These are phyloP conservation scores for Erythrolamprus reginae DNA, from an alignment of 2,113 vertebrate species.

Conservation along the genomic window DNA sequence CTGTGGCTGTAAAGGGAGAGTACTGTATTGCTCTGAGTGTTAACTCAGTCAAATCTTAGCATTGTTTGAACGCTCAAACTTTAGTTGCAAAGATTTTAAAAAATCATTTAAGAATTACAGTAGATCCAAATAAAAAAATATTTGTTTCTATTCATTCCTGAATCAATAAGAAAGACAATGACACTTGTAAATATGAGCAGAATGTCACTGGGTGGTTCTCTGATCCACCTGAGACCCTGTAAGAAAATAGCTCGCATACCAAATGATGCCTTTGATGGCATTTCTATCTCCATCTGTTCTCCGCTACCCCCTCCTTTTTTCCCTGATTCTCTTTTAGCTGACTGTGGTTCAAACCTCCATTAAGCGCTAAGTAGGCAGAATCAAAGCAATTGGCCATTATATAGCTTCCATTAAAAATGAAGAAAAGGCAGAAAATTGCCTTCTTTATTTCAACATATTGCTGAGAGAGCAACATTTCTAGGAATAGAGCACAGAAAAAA, in stretches of 20 bases:
- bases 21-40: background rate
- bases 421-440: background rate
- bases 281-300: background rate
- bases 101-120: background rate
- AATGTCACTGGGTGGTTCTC: background rate
- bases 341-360: background rate
- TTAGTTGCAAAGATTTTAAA: background rate
- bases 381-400: background rate
- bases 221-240: background rate
- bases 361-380: background rate
- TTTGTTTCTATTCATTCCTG: background rate
- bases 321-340: background rate
- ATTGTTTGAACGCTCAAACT: background rate
- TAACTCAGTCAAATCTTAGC: background rate
- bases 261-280: rapidly evolving
- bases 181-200: background rate
- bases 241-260: background rate
- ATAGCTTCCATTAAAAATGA: background rate
- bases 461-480: background rate
- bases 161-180: background rate
- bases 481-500: background rate
- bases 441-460: background rate
- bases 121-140: background rate
- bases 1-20: background rate
- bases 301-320: too few relatives aligned